phyloP scores from a whole-genome alignment of 2,888 invertebrate genomes.

The Andricus quercusramuli region DNA sequence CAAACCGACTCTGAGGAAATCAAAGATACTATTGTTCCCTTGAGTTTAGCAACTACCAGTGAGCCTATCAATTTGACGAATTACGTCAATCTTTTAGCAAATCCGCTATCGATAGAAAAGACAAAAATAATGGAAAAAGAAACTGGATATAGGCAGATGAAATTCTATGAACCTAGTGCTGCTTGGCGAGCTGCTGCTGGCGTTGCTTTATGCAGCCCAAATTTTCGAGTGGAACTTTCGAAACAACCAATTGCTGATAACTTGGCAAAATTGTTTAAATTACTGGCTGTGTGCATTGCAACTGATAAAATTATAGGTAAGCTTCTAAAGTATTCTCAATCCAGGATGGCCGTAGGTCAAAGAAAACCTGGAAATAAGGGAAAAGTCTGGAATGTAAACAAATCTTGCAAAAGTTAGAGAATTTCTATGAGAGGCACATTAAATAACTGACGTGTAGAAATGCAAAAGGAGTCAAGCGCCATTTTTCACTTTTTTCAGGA shows the following conservation, averaged over 20 bases:
- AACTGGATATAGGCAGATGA: slow-evolving; percentile 48
- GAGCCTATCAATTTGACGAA: background rate
- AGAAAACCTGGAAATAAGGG: too few species aligned
- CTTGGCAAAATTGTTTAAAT: slow-evolving; percentile 65
- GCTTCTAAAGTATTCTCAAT: background rate
- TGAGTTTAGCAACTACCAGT: background rate
- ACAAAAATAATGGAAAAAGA: slow-evolving; percentile 14
- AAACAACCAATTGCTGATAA: slow-evolving; percentile 72
- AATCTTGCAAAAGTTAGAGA: too few species aligned
- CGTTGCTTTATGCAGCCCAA: slow-evolving; percentile 81
- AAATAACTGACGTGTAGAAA: too few species aligned
- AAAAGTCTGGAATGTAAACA: too few species aligned
- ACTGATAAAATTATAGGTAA: slow-evolving; percentile 70
- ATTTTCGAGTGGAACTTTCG: slow-evolving; percentile 79
- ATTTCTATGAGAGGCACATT: too few species aligned
- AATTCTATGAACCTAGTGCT: slow-evolving; percentile 70
- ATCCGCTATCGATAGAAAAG: slow-evolving; percentile 1
- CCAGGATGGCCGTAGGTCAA: too few species aligned
- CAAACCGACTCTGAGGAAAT: background rate
- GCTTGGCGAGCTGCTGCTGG: slow-evolving; percentile 74
- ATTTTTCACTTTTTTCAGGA: too few species aligned
- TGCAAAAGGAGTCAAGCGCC: too few species aligned
- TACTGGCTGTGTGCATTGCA: slow-evolving; percentile 67
- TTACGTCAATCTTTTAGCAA: background rate
- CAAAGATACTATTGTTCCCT: background rate